phyloP scores from a whole-genome alignment of 35 echinoderm and acorn worm species.

The Lytechinus variegatus region DNA sequence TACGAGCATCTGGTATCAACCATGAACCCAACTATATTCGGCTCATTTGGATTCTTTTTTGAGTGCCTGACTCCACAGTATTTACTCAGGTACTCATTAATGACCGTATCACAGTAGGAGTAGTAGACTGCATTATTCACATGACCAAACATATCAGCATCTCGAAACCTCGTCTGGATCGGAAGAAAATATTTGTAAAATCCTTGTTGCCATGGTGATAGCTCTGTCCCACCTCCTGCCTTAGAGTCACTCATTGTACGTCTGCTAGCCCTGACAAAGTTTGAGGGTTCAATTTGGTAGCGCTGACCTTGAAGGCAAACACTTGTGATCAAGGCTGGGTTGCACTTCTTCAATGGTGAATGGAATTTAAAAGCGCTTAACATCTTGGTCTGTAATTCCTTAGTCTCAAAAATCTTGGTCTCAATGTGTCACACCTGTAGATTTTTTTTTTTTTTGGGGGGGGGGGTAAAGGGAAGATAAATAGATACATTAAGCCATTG shows the following conservation, averaged over 20 bases:
- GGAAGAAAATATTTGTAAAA: conserved; percentile 87
- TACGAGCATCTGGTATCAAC: conserved; percentile 84
- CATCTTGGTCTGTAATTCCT: background rate
- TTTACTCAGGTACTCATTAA: conserved; percentile 88
- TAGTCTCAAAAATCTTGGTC: background rate
- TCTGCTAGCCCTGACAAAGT: background rate
- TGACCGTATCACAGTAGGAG: conserved; percentile 87
- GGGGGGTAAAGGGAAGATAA: no score
- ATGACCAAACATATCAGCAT: conserved; percentile 92
- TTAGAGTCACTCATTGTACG: background rate
- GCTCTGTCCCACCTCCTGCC: background rate
- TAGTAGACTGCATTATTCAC: conserved; percentile 93
- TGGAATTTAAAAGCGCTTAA: background rate
- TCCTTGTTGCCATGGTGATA: conserved; percentile 64
- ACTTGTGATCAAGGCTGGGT: background rate
- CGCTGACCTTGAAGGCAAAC: background rate
- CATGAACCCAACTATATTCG: conserved; percentile 78
- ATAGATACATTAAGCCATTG: no score
- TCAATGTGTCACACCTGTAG: background rate
- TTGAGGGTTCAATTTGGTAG: background rate
- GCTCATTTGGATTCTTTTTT: conserved; percentile 61
- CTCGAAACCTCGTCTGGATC: conserved; percentile 82
- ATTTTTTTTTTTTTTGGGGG: background rate
- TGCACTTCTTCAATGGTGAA: background rate
- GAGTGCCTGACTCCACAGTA: conserved; percentile 45